Evolutionary conservation across 2,113 vertebrate genomes (phyloP).

Genomic region (Lamprotornis superbus): DNA sequence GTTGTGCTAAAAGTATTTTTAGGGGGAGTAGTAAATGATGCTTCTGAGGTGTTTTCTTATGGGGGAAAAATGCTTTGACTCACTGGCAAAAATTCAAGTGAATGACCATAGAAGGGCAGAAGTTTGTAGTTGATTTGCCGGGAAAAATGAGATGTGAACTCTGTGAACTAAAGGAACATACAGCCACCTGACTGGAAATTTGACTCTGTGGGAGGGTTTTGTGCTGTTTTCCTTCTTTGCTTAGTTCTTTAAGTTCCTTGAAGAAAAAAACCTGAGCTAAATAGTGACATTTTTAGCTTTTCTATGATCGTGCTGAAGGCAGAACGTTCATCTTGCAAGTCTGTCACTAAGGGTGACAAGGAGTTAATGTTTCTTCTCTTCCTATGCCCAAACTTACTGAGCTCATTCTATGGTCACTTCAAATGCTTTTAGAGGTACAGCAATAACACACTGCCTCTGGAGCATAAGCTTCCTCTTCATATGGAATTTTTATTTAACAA

Average conservation of each 20-base stretch:
- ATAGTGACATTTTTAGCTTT: not conserved
- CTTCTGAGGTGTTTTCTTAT: not conserved
- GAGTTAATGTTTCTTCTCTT: not conserved
- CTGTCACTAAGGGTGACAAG: not conserved
- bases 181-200: not conserved
- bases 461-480: not conserved
- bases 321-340: not conserved
- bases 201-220: not conserved
- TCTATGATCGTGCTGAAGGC: not conserved
- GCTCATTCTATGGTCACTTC: not conserved
- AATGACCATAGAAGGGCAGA: not conserved
- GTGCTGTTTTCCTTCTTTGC: not conserved
- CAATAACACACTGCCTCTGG: not conserved
- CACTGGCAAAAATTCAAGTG: not conserved
- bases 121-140: not conserved
- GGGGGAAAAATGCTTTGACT: not conserved
- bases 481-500: not conserved
- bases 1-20: not conserved
- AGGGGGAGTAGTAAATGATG: not conserved
- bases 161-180: not conserved
- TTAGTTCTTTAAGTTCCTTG: not conserved
- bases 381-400: not conserved
- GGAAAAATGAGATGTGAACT: not conserved
- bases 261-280: not conserved
- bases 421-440: not conserved